phyloP scores from a whole-genome alignment of 1,140 invertebrate species.

The Trachymyrmex cornetzi region DNA sequence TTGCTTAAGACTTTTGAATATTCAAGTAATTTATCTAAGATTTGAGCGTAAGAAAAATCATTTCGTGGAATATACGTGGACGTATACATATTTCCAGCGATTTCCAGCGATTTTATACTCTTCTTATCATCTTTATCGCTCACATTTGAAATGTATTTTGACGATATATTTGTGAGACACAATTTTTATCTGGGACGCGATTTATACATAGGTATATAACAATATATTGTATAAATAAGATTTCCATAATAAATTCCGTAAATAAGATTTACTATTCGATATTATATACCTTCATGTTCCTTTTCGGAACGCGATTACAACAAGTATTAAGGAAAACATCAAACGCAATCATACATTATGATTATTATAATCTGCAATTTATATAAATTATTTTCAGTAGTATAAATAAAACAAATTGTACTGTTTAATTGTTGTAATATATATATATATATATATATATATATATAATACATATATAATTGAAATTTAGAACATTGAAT shows the following conservation, averaged over 20 bases:
- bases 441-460: background rate
- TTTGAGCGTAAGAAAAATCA: background rate
- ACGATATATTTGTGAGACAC: conserved; percentile 25
- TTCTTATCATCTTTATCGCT: conserved; percentile 10
- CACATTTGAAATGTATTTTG: background rate
- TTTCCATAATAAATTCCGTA: background rate
- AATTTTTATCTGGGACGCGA: background rate
- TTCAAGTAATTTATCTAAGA: conserved; percentile 48
- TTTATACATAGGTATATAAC: conserved; percentile 8
- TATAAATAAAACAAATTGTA: background rate
- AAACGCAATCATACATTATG: background rate
- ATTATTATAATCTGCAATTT: background rate
- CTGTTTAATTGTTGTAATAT: background rate
- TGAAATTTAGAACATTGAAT: background rate
- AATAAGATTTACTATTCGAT: background rate
- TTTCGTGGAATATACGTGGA: background rate
- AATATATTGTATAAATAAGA: conserved; percentile 10
- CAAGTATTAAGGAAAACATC: background rate
- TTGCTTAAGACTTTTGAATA: background rate
- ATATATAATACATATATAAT: background rate
- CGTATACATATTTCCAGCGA: background rate
- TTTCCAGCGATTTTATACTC: background rate
- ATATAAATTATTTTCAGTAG: background rate
- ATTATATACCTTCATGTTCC: background rate
- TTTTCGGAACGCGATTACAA: background rate